Conservation (phyloP, 2,113 vertebrate species). For the Lagopus leucura region DNA sequence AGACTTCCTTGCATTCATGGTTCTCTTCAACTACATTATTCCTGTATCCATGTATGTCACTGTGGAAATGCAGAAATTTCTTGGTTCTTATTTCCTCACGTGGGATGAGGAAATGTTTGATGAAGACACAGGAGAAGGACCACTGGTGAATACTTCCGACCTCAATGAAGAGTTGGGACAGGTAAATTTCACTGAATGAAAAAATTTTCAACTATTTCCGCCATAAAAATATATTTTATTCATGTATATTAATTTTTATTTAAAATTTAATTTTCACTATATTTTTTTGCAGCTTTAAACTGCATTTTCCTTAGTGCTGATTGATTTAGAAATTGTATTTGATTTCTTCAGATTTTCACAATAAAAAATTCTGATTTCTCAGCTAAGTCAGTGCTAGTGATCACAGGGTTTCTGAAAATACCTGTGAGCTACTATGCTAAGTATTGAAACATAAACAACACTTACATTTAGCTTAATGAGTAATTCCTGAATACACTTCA, state of each 20-base stretch:
- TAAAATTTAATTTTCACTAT: not conserved
- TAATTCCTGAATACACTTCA: not conserved
- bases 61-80: constrained; percentile 99
- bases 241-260: not conserved
- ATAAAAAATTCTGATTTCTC: not conserved
- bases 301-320: not conserved
- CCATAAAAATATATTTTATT: not conserved
- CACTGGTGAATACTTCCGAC: constrained; percentile 96
- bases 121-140: constrained; percentile 89
- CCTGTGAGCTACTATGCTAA: not conserved
- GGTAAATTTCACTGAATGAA: constrained; percentile 71
- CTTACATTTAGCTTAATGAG: not conserved
- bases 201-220: not conserved
- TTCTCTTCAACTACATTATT: constrained; percentile 99
- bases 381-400: not conserved
- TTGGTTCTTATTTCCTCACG: constrained; percentile 96
- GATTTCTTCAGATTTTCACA: not conserved
- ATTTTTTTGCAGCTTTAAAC: not conserved
- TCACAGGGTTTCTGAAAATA: not conserved
- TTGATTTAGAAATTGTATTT: not conserved
- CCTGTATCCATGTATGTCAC: constrained; percentile 99
- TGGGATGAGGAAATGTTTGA: constrained; percentile 99
- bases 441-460: not conserved
- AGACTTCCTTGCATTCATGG: constrained; percentile 98
- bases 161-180: constrained; percentile 98